These are phyloP conservation scores for Colistium nudipinnis DNA, from an alignment of 2,113 vertebrate genomes.

Conservation along the genomic window DNA sequence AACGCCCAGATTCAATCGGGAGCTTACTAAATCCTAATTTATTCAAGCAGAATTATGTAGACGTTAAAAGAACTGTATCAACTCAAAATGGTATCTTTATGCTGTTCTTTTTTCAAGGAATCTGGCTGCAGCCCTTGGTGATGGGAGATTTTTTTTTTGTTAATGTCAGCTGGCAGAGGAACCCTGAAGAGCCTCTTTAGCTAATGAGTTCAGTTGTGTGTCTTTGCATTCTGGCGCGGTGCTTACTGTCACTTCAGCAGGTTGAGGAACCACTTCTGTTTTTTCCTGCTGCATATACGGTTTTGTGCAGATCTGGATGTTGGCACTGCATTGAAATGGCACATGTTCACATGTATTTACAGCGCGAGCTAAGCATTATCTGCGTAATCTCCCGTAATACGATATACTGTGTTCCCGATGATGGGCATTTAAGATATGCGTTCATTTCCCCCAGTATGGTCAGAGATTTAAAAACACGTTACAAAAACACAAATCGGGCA, in stretches of 20 bases:
- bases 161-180: too few relatives aligned
- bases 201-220: neutral
- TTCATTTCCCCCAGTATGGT: constrained; percentile 33
- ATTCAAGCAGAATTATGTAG: neutral
- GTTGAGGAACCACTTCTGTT: neutral
- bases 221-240: neutral
- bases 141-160: too few relatives aligned
- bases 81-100: neutral
- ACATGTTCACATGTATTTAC: constrained; percentile 42
- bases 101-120: too few relatives aligned
- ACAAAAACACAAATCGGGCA: constrained; percentile 17
- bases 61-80: neutral
- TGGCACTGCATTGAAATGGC: constrained; percentile 30
- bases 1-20: neutral
- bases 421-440: constrained; percentile 33
- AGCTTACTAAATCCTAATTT: neutral
- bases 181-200: neutral
- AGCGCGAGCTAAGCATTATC: constrained; percentile 41
- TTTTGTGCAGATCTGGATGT: constrained; percentile 32
- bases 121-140: too few relatives aligned
- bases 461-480: constrained; percentile 20
- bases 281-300: neutral
- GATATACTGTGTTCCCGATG: constrained; percentile 28
- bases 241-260: neutral
- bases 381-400: constrained; percentile 55